Conservation (phyloP, 2,113 vertebrate species). For the Beaufortia kweichowensis region DNA sequence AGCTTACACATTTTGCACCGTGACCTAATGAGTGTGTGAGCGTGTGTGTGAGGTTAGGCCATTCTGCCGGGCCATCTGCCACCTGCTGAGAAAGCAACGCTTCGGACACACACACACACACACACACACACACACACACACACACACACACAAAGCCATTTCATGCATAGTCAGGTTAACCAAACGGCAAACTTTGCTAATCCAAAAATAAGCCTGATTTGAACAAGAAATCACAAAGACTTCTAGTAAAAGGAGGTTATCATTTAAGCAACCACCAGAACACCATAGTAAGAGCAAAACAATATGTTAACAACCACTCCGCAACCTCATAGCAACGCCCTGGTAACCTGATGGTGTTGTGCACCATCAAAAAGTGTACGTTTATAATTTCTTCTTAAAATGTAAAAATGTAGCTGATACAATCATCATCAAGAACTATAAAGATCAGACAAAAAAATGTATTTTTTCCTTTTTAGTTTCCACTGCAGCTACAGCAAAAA, state of each 20-base stretch:
- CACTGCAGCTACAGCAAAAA: neutral
- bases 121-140: neutral
- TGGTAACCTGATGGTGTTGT: too few species aligned
- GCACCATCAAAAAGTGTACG: neutral
- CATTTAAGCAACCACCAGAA: too few species aligned
- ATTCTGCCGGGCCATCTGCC: constrained; percentile 46
- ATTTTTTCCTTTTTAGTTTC: neutral
- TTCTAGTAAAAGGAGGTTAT: too few species aligned
- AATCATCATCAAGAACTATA: neutral
- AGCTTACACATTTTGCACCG: constrained; percentile 46
- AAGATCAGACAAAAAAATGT: neutral
- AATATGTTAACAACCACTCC: too few species aligned
- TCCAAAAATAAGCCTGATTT: too few species aligned
- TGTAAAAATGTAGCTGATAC: neutral
- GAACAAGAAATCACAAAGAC: too few species aligned
- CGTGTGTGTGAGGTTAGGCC: constrained; percentile 27
- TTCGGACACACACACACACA: neutral
- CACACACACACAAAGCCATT: neutral
- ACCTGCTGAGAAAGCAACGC: constrained; percentile 34
- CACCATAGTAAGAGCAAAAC: too few species aligned
- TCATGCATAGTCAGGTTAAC: constrained; percentile 2
- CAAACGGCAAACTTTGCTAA: neutral
- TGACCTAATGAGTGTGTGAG: constrained; percentile 47
- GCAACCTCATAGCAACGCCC: too few species aligned
- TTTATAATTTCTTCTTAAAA: neutral